Percentiles rank a stretch among this genome's conserved stretches.
These are phyloP conservation scores for Polypedilum pembai DNA, from an alignment of 1,140 invertebrate genomes.

Conservation along the genomic window DNA sequence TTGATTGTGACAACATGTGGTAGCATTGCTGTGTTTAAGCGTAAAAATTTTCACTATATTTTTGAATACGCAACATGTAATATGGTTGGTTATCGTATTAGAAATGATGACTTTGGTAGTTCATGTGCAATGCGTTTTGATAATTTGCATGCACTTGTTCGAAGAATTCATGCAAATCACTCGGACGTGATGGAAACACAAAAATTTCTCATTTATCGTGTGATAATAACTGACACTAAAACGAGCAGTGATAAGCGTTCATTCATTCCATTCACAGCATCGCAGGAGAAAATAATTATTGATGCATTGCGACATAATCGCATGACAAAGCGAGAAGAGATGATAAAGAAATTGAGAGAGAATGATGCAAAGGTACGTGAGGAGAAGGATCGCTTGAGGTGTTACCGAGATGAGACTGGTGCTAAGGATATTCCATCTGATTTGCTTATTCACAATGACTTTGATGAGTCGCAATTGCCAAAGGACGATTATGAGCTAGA, in stretches of 20 bases:
- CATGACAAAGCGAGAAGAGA: not conserved
- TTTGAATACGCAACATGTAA: constrained; percentile 1
- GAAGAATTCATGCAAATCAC: constrained; percentile 3
- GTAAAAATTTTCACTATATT: not conserved
- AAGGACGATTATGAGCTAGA: not conserved
- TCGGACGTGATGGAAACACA: not conserved
- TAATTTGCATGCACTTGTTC: not conserved
- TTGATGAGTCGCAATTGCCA: not conserved
- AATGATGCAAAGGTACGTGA: not conserved
- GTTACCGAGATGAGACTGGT: not conserved
- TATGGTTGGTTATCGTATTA: not conserved
- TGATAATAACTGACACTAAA: not conserved
- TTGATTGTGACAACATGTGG: not conserved
- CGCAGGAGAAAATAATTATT: constrained; percentile 6
- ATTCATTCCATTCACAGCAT: not conserved
- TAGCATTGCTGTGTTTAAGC: not conserved
- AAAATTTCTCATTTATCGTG: not conserved
- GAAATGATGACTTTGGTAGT: not conserved
- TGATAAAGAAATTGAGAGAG: constrained; percentile 7
- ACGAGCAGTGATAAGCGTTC: not conserved
- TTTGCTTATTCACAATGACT: not conserved
- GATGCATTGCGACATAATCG: constrained; percentile 5
- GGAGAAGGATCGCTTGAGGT: not conserved
- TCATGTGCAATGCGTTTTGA: not conserved
- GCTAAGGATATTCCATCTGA: not conserved